Conservation (phyloP, 2,888 invertebrate species). For the Tiphia femorata region DNA sequence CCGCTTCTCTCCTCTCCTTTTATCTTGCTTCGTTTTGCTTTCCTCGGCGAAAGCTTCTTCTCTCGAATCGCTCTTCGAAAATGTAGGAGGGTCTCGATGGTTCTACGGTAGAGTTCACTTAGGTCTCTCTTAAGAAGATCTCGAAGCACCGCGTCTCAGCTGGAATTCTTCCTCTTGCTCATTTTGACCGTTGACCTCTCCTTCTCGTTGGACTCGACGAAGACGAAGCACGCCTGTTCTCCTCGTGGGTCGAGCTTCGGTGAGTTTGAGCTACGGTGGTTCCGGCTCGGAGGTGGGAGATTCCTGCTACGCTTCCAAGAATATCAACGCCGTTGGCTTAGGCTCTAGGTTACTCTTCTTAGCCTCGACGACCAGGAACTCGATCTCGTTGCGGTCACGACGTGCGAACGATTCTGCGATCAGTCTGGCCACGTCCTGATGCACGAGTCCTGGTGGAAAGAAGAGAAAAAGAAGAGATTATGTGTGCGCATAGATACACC, state of each 20-base stretch:
- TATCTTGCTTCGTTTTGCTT: no score
- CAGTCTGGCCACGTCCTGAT: constrained; percentile 85
- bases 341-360: constrained; percentile 93
- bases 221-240: no score
- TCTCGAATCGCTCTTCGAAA: no score
- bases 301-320: constrained; percentile 89
- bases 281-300: constrained; percentile 69
- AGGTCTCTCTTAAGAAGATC: no score
- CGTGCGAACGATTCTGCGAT: constrained; percentile 95
- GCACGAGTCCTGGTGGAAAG: constrained; percentile 57
- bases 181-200: background rate
- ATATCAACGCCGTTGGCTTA: constrained; percentile 90
- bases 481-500: no score
- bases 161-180: background rate
- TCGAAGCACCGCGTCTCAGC: no score
- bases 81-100: no score
- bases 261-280: constrained; percentile 53
- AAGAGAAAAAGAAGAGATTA: background rate
- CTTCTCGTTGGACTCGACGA: constrained; percentile 14
- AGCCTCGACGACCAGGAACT: constrained; percentile 93
- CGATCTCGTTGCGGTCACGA: constrained; percentile 88
- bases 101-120: no score
- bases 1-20: background rate
- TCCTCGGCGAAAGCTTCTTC: no score
- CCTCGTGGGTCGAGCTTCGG: constrained; percentile 31